phyloP scores from a whole-genome alignment of 2,888 invertebrate genomes.

The Dolichomitus sp. region DNA sequence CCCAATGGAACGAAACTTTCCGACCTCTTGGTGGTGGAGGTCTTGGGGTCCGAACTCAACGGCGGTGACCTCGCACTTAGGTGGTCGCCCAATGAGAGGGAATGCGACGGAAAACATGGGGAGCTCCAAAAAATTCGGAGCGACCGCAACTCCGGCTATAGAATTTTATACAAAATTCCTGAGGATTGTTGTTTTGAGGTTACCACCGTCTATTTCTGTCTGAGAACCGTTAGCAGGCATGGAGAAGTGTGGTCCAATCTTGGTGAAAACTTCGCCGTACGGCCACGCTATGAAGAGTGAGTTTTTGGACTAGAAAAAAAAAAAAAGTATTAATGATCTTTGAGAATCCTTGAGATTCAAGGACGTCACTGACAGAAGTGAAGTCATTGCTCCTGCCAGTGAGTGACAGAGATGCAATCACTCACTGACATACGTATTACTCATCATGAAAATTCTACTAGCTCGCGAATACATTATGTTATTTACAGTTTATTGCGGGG shows the following conservation, averaged over 20 bases:
- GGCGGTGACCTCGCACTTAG: constrained; percentile 68
- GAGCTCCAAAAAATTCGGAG: constrained; percentile 69
- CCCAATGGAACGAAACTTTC: constrained; percentile 28
- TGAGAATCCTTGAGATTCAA: neutral
- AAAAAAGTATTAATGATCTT: neutral
- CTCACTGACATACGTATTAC: neutral
- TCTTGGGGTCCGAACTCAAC: constrained; percentile 74
- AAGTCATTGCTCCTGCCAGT: neutral
- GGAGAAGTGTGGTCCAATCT: constrained; percentile 77
- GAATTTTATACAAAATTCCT: constrained; percentile 74
- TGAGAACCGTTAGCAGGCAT: constrained; percentile 67
- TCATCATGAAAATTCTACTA: neutral
- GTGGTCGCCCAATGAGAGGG: constrained; percentile 74
- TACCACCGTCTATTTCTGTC: constrained; percentile 80
- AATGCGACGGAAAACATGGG: constrained; percentile 69
- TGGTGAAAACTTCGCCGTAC: constrained; percentile 74
- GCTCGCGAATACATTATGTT: neutral
- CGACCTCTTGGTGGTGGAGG: constrained; percentile 67
- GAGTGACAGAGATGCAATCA: neutral
- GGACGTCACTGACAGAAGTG: neutral
- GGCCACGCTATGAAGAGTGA: constrained; percentile 74
- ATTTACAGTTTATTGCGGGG: neutral
- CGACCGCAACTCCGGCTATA: constrained; percentile 58
- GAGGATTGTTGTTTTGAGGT: constrained; percentile 74
- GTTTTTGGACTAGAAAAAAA: constrained; percentile 50